phyloP scores from a whole-genome alignment of 92 coral and sea anemone genomes.

The Parazoanthus atlanticus region DNA sequence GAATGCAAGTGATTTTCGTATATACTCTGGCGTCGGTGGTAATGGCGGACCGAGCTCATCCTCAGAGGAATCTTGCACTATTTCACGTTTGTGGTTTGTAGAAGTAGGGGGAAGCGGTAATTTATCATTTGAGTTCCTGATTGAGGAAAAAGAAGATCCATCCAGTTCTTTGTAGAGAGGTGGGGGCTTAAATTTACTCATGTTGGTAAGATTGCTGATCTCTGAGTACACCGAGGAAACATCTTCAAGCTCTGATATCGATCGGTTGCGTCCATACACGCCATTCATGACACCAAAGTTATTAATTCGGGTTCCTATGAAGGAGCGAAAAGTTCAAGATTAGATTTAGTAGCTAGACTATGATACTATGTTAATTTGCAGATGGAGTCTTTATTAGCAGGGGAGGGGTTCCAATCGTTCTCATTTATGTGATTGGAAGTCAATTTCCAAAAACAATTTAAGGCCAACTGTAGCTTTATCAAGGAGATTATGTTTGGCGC shows the following conservation, averaged over 20 bases:
- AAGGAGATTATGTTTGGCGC: too few relatives aligned
- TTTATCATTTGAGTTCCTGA: constrained; percentile 26
- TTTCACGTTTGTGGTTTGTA: neutral
- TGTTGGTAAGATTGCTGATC: constrained; percentile 26
- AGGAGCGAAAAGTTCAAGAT: neutral
- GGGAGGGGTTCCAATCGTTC: too few relatives aligned
- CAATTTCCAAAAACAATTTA: too few relatives aligned
- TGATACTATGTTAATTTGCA: too few relatives aligned
- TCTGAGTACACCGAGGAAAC: constrained; percentile 29
- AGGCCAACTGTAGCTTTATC: too few relatives aligned
- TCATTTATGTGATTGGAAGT: too few relatives aligned
- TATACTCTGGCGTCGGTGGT: constrained; percentile 32
- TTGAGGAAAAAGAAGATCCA: neutral
- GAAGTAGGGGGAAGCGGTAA: constrained; percentile 27
- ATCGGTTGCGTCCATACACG: constrained; percentile 1
- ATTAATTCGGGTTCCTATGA: constrained; percentile 1
- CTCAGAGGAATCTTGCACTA: neutral
- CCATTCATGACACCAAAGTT: constrained; percentile 11
- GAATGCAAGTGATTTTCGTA: neutral
- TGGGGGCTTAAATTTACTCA: neutral
- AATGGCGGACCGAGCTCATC: neutral
- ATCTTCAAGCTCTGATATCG: constrained; percentile 16
- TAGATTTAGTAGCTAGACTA: too few relatives aligned
- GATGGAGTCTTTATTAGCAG: too few relatives aligned
- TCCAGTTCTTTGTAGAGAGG: constrained; percentile 1